These are phyloP conservation scores for Alethe diademata DNA, from an alignment of 2,113 vertebrate genomes.

Conservation along the genomic window DNA sequence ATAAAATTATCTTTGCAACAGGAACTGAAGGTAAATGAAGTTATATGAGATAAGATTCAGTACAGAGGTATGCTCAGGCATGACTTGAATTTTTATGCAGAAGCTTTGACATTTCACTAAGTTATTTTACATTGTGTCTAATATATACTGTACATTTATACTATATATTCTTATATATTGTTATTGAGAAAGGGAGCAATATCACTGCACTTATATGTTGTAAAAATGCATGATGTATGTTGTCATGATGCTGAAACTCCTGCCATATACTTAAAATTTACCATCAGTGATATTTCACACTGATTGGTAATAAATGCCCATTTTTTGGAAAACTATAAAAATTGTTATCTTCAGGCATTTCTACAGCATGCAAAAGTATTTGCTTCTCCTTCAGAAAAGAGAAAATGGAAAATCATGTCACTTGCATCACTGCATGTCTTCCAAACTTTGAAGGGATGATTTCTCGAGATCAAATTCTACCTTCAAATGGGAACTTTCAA, in stretches of 20 bases:
- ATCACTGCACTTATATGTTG: slow-evolving; percentile 34
- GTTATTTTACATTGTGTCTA: slow-evolving; percentile 29
- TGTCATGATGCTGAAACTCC: background rate
- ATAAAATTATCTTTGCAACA: background rate
- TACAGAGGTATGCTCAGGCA: background rate
- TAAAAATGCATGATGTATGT: slow-evolving; percentile 51
- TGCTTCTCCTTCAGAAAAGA: background rate
- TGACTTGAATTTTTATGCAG: slow-evolving; percentile 36
- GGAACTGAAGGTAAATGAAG: background rate
- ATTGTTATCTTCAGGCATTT: background rate
- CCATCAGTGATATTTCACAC: slow-evolving; percentile 5
- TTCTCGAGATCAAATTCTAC: background rate
- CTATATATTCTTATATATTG: slow-evolving; percentile 49
- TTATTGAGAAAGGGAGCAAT: slow-evolving; percentile 40
- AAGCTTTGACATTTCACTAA: slow-evolving; percentile 30
- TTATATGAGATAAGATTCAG: background rate
- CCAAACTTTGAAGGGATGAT: background rate
- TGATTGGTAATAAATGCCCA: slow-evolving; percentile 55
- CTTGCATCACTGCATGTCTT: background rate
- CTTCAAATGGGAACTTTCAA: background rate
- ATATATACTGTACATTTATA: slow-evolving; percentile 55
- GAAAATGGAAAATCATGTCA: background rate
- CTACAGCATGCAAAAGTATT: background rate
- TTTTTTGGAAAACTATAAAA: slow-evolving; percentile 14
- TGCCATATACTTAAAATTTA: slow-evolving; percentile 26